These are phyloP conservation scores for Hyperopisus bebe DNA, from an alignment of 2,113 vertebrate genomes.

Conservation along the genomic window DNA sequence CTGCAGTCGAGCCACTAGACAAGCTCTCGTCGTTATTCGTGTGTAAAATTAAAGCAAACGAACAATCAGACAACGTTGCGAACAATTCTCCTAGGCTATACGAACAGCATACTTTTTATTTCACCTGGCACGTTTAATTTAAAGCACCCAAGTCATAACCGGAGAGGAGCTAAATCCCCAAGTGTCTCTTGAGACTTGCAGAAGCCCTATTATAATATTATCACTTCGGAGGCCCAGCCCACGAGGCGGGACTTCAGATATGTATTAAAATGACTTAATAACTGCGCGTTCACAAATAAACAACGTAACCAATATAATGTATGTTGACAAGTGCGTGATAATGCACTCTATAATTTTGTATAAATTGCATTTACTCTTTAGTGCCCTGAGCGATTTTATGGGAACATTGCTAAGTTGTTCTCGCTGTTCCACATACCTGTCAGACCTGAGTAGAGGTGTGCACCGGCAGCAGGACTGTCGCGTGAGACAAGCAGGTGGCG, in stretches of 20 bases:
- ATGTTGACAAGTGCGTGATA: not conserved
- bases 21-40: not conserved
- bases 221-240: constrained; percentile 46
- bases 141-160: constrained; percentile 39
- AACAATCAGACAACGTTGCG: constrained; percentile 13
- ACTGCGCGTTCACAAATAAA: constrained; percentile 28
- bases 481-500: constrained; percentile 29
- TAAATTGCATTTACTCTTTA: not conserved
- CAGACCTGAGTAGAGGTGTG: not conserved
- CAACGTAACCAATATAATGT: not conserved
- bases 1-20: not conserved
- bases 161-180: constrained; percentile 38
- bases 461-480: constrained; percentile 8
- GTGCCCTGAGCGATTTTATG: not conserved
- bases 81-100: constrained; percentile 18
- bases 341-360: not conserved
- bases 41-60: not conserved
- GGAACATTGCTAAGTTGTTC: not conserved
- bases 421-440: constrained; percentile 12
- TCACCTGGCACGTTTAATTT: constrained; percentile 28
- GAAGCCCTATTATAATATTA: constrained; percentile 54
- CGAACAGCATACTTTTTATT: constrained; percentile 27
- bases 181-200: constrained; percentile 59
- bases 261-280: constrained; percentile 46
- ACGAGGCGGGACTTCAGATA: constrained; percentile 45